phyloP scores from a whole-genome alignment of 2,888 invertebrate species.

The Agriopis marginaria region DNA sequence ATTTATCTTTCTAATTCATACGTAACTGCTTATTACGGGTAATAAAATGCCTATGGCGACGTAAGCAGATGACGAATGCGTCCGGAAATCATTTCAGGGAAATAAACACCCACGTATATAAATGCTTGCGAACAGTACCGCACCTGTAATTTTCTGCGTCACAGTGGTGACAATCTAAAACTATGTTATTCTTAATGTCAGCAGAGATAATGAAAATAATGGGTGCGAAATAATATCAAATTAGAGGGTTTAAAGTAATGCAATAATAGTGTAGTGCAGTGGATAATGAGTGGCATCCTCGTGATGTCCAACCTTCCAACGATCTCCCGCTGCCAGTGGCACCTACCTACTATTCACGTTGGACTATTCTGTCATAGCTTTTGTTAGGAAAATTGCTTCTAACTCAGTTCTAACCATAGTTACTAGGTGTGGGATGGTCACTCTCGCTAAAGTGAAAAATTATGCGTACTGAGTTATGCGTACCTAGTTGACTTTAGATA shows the following conservation, averaged over 20 bases:
- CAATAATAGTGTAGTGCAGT: slow-evolving; percentile 72
- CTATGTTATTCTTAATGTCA: slow-evolving; percentile 77
- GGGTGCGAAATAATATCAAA: slow-evolving; percentile 81
- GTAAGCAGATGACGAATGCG: slow-evolving; percentile 55
- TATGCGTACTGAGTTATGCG: slow-evolving; percentile 25
- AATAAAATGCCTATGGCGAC: slow-evolving; percentile 37
- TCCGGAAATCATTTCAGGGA: slow-evolving; percentile 70
- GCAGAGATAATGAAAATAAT: slow-evolving; percentile 83
- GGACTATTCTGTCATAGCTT: slow-evolving; percentile 45
- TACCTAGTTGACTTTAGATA: no score
- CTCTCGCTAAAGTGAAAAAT: slow-evolving; percentile 21
- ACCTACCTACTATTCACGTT: slow-evolving; percentile 28
- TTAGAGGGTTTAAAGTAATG: slow-evolving; percentile 82
- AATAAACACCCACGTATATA: slow-evolving; percentile 51
- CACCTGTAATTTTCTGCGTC: slow-evolving; percentile 80
- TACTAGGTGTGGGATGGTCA: slow-evolving; percentile 12
- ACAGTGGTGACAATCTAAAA: slow-evolving; percentile 78
- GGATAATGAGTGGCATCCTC: slow-evolving; percentile 70
- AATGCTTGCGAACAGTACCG: slow-evolving; percentile 53
- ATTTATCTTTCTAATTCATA: slow-evolving; percentile 24
- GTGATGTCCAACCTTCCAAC: slow-evolving; percentile 57
- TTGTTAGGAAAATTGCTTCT: slow-evolving; percentile 55
- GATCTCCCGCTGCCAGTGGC: slow-evolving; percentile 30
- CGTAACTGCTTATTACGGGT: slow-evolving; percentile 41
- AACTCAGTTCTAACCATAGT: slow-evolving; percentile 6